These are phyloP conservation scores for Mustela erminea DNA, from an alignment of 2,797 vertebrate genomes.

Conservation along the genomic window DNA sequence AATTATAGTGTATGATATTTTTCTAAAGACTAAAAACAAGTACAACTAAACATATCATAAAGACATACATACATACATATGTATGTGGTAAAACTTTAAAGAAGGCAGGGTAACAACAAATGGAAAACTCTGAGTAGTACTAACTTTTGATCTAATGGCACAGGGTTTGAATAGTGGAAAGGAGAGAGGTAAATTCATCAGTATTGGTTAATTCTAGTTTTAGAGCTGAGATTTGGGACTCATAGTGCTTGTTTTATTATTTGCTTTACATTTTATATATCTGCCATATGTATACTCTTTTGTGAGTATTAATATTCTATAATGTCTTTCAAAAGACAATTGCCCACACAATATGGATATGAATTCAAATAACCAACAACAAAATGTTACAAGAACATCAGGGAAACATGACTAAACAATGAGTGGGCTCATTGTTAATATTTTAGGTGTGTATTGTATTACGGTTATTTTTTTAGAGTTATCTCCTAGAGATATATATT, in stretches of 20 bases:
- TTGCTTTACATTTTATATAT: not conserved
- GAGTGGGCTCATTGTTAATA: not conserved
- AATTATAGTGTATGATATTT: constrained; percentile 41
- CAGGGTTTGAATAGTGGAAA: not conserved
- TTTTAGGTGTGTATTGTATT: not conserved
- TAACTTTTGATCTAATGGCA: not conserved
- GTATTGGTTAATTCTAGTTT: not conserved
- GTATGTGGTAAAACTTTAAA: constrained; percentile 31
- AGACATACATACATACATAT: not conserved
- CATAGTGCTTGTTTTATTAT: not conserved
- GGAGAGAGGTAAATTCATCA: not conserved
- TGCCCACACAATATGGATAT: not conserved
- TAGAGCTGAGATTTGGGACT: not conserved
- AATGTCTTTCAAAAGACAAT: not conserved
- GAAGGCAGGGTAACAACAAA: not conserved
- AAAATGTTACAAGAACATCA: not conserved
- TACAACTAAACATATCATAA: constrained; percentile 67
- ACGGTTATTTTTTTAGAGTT: not conserved
- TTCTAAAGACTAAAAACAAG: constrained; percentile 59
- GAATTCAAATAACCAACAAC: not conserved
- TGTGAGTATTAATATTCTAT: not conserved
- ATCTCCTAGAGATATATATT: not conserved
- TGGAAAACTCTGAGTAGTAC: not conserved
- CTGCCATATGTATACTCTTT: not conserved
- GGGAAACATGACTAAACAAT: not conserved